phyloP scores from a whole-genome alignment of 2,113 vertebrate genomes.

The Phaethornis superciliosus region DNA sequence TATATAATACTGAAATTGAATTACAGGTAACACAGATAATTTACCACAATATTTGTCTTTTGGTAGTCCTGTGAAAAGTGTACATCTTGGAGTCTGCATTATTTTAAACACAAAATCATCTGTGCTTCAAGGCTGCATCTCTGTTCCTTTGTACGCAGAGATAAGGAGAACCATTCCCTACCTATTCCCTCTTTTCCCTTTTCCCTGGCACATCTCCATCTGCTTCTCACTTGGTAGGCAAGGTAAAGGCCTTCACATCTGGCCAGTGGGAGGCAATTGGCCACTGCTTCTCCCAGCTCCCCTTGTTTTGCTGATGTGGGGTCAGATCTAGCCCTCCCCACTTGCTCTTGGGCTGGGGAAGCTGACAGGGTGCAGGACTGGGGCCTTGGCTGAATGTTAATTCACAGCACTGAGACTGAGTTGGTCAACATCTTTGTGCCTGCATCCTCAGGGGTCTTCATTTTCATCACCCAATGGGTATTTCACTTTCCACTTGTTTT shows the following conservation, averaged over 20 bases:
- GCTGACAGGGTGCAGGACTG: background rate
- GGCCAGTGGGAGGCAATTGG: background rate
- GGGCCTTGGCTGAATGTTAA: background rate
- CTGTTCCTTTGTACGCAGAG: background rate
- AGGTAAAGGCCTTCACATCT: background rate
- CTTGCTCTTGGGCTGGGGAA: background rate
- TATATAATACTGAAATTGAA: constrained; percentile 34
- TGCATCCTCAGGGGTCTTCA: background rate
- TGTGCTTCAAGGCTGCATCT: background rate
- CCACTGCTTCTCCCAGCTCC: background rate
- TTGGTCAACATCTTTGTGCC: background rate
- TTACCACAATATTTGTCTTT: constrained; percentile 43
- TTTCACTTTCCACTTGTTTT: constrained; percentile 4
- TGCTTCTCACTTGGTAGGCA: background rate
- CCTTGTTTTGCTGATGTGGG: background rate
- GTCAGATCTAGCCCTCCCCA: background rate
- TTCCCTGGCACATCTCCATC: background rate
- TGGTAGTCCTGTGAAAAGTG: constrained; percentile 23
- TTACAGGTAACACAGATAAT: background rate
- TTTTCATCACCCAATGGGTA: background rate
- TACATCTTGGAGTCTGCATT: background rate
- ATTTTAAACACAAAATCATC: background rate
- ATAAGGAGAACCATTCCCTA: background rate
- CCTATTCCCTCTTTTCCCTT: background rate
- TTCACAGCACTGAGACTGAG: background rate